Percentiles rank a stretch among this genome's conserved stretches.
These are phyloP conservation scores for Aramus guarauna DNA, from an alignment of 2,113 vertebrate species.

Conservation along the genomic window DNA sequence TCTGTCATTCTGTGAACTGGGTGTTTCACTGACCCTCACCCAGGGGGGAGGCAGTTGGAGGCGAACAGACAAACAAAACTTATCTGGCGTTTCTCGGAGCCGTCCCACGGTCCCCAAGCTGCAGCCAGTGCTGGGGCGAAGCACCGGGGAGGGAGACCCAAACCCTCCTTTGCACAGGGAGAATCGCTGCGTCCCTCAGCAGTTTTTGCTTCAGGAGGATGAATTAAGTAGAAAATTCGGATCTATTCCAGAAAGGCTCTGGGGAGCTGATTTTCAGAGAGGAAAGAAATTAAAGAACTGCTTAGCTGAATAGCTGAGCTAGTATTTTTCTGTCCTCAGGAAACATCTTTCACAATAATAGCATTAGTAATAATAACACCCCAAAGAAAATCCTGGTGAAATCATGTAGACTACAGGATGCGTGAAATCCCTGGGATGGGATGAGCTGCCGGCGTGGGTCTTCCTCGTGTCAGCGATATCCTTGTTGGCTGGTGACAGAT, in stretches of 20 bases:
- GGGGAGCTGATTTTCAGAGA: neutral
- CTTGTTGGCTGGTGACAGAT: neutral
- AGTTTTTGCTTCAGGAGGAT: neutral
- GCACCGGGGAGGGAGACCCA: neutral
- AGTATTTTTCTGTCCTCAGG: conserved; percentile 31
- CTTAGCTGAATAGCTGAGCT: conserved; percentile 39
- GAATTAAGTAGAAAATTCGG: neutral
- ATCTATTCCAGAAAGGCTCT: neutral
- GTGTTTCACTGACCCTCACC: neutral
- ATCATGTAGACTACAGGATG: neutral
- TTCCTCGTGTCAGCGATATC: neutral
- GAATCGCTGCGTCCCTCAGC: neutral
- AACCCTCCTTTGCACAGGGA: neutral
- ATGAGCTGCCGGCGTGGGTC: neutral
- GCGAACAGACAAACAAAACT: neutral
- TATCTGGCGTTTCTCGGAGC: accelerated
- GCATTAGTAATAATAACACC: conserved; percentile 5
- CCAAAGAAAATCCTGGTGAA: conserved; percentile 1
- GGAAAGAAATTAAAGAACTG: conserved; percentile 28
- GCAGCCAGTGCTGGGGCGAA: neutral
- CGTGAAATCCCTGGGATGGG: neutral
- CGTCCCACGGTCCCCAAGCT: accelerated
- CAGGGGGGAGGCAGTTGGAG: accelerated
- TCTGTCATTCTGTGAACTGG: too few relatives aligned
- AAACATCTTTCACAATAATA: neutral